Evolutionary conservation across 2,797 vertebrate genomes (phyloP).

Genomic region (Nothura maculosa): DNA sequence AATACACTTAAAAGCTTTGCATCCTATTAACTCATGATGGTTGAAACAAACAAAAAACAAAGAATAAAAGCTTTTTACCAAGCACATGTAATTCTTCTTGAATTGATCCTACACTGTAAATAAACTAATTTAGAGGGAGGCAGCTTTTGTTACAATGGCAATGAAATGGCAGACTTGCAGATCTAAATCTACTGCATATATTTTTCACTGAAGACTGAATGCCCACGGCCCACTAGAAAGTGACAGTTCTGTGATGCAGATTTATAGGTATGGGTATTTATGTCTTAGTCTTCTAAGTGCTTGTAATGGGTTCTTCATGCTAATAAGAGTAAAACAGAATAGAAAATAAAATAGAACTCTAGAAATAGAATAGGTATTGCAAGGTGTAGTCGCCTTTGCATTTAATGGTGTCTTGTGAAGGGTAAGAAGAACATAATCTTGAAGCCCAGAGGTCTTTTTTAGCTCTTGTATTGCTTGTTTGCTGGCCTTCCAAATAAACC

Average conservation of each 20-base stretch:
- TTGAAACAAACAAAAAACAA: slow-evolving; percentile 7
- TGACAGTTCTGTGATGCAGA: background rate
- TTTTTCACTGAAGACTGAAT: background rate
- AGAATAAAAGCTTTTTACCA: background rate
- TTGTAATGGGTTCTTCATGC: background rate
- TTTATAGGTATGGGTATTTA: background rate
- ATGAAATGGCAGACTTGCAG: background rate
- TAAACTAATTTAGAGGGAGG: background rate
- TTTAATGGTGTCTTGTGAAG: background rate
- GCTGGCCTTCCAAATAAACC: background rate
- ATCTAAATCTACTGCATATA: background rate
- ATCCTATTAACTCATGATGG: background rate
- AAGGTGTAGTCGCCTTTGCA: background rate
- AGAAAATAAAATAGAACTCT: too few species aligned
- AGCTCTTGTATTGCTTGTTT: background rate
- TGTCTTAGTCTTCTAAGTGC: background rate
- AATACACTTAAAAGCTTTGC: background rate
- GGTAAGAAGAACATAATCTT: background rate
- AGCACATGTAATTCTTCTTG: background rate
- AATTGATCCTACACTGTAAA: background rate
- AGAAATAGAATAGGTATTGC: background rate
- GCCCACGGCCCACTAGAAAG: background rate
- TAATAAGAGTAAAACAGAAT: background rate
- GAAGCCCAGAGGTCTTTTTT: background rate
- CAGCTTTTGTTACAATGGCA: background rate